Evolutionary conservation across 23 tunicate genomes (phyloP), one percentile per base, ranked within the genome.

Genomic region (Trididemnum clinides): DNA sequence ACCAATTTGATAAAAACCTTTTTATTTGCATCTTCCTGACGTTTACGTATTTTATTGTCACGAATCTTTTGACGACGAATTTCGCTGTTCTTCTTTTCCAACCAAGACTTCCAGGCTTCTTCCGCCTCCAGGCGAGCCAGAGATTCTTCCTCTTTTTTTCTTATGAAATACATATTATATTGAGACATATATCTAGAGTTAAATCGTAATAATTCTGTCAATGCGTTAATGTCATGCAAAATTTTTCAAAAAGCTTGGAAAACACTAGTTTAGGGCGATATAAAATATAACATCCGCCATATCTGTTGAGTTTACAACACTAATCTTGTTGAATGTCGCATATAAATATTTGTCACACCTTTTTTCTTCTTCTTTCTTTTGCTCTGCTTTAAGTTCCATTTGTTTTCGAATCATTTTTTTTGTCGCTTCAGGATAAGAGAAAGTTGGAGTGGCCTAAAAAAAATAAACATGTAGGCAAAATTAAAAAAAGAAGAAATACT

Each of bases 51-150:
- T 20, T 85, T 82, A 26, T 64, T 39, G 6, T 85, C 81, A 25
- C n/a, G 33, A 36, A 64, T 80, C 33, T 39, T 74, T 38, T 85
- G 84, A 51, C 54, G 35, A 30, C 72, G 74, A 15, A 85, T 85
- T 23, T 85, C 85, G 32, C 58, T 39, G 38, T 89, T 89, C 84
- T 94, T 94, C 51, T 82, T 85, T 51, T 84, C 92, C 62, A 82
- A 44, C 98, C 98, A 94, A 22, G 85, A 76, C 51, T 85, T 89
- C 98, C 98, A 94, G 21, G 94, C 94, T 23, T 85, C 79, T 26
- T 89, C 94, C 28, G 98, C 93, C 77, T 84, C 90, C 80, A 78
- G 34, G 2, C 91, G 85, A 6, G 88, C 90, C 49, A 88, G 72
- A 51, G 81, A 82, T 57, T 94, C 94, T 38, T 94, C 98, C 28